Conservation (phyloP, 2,888 invertebrate genomes). For the Brenthis hecate region DNA sequence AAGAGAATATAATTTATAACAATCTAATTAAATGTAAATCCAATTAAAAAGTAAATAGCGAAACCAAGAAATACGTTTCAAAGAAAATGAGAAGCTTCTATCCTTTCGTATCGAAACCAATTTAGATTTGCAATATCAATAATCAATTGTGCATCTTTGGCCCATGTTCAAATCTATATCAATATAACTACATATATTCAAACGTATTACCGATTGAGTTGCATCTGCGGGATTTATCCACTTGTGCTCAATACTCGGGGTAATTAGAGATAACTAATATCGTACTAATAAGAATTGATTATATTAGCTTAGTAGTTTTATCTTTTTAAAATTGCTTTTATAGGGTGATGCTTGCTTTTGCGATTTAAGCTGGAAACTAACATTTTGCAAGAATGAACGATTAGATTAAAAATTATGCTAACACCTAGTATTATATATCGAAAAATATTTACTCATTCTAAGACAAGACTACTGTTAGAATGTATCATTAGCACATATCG, state of each 20-base stretch:
- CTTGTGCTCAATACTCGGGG: slow-evolving; percentile 20
- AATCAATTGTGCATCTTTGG: slow-evolving; percentile 82
- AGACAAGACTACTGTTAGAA: too few species aligned
- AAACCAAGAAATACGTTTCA: neutral
- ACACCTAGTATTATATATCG: too few species aligned
- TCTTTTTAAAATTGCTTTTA: neutral
- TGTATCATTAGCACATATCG: too few species aligned
- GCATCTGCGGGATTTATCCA: slow-evolving; percentile 38
- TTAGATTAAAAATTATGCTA: too few species aligned
- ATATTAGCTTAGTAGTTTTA: neutral
- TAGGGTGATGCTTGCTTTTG: neutral
- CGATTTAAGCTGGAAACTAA: neutral
- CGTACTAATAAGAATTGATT: slow-evolving; percentile 6
- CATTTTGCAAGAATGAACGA: too few species aligned
- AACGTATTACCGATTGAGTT: slow-evolving; percentile 52
- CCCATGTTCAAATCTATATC: slow-evolving; percentile 78
- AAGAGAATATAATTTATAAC: too few species aligned
- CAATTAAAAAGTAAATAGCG: too few species aligned
- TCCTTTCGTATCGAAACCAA: slow-evolving; percentile 58
- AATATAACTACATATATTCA: slow-evolving; percentile 52
- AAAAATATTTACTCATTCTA: too few species aligned
- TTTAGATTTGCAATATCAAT: slow-evolving; percentile 78
- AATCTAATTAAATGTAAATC: too few species aligned
- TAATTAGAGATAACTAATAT: slow-evolving; percentile 13
- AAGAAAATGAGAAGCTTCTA: slow-evolving; percentile 29